Evolutionary conservation across 2,797 vertebrate species (phyloP).

Genomic region (Erpetoichthys calabaricus): DNA sequence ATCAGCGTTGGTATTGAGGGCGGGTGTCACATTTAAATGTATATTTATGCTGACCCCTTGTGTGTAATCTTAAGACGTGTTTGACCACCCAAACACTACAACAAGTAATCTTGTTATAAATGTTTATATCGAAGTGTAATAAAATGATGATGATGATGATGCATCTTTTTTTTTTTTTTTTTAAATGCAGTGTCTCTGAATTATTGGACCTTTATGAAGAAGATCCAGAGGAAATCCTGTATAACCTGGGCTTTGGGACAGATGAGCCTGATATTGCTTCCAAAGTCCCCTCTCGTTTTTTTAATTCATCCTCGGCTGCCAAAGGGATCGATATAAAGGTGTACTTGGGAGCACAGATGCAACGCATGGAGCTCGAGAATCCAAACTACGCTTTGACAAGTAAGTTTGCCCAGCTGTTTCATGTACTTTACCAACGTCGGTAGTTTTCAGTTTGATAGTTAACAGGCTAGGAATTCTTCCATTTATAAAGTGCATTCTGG

Average conservation of each 20-base stretch:
- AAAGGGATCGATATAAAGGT: constrained; percentile 94
- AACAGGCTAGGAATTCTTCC: no score
- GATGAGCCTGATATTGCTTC: constrained; percentile 88
- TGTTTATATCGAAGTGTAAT: no score
- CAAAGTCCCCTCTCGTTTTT: constrained; percentile 87
- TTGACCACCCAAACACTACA: no score
- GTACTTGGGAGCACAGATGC: constrained; percentile 86
- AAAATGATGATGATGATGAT: no score
- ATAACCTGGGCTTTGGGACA: constrained; percentile 89
- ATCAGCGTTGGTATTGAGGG: no score
- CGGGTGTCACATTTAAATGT: no score
- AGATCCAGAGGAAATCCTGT: constrained; percentile 89
- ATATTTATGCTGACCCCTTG: no score
- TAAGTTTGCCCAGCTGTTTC: constrained; percentile 38
- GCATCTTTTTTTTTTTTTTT: no score
- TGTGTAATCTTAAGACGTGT: no score
- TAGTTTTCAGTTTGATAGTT: no score
- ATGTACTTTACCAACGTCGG: not conserved
- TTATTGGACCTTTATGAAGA: constrained; percentile 90
- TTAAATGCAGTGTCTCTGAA: constrained; percentile 73
- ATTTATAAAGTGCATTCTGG: no score
- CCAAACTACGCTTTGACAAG: constrained; percentile 93
- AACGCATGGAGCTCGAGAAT: constrained; percentile 92
- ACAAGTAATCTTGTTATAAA: no score
- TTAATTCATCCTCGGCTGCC: constrained; percentile 68